phyloP scores from a whole-genome alignment of 2,797 vertebrate species.

The Nyctibius grandis region DNA sequence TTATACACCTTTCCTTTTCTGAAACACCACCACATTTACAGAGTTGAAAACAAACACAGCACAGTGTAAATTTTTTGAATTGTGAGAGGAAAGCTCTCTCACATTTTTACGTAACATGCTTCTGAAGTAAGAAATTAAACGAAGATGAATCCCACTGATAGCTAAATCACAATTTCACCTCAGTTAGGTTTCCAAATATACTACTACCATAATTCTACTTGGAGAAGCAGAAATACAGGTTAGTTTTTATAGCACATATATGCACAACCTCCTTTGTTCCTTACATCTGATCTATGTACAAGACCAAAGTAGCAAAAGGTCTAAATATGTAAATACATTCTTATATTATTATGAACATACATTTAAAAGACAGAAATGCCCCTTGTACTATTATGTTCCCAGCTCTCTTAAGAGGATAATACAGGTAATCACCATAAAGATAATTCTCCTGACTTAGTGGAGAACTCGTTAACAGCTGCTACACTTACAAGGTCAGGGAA shows the following conservation, averaged over 20 bases:
- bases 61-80: neutral
- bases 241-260: neutral
- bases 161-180: neutral
- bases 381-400: neutral
- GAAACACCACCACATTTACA: neutral
- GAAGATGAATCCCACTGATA: neutral
- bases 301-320: neutral
- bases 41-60: neutral
- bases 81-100: neutral
- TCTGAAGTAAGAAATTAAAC: neutral
- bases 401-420: neutral
- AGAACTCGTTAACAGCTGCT: neutral
- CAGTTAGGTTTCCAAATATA: neutral
- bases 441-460: neutral
- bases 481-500: neutral
- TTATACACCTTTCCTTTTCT: neutral
- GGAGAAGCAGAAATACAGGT: neutral
- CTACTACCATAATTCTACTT: neutral
- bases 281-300: neutral
- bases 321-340: neutral
- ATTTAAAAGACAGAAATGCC: neutral
- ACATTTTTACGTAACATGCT: neutral
- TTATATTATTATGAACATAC: neutral
- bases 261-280: neutral
- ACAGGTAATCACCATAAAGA: neutral